Percentiles rank a stretch among this genome's conserved stretches.
Evolutionary conservation across 2,113 vertebrate species (phyloP).

Genomic region (Lycocorax pyrrhopterus): DNA sequence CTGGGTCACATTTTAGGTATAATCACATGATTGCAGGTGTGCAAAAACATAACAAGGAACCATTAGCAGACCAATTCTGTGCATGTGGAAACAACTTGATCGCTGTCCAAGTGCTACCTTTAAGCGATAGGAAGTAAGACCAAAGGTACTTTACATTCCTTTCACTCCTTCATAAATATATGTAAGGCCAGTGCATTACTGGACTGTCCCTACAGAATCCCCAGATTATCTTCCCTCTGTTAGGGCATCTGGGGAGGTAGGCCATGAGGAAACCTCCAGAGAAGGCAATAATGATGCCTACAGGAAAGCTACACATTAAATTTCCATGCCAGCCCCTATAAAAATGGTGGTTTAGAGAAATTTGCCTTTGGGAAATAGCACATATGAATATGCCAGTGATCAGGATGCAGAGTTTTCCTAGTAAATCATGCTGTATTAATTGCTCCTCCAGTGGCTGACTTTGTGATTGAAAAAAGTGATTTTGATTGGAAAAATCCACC

Average conservation of each 20-base stretch:
- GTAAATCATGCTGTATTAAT: neutral
- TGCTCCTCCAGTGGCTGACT: neutral
- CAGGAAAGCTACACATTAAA: neutral
- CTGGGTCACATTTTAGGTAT: neutral
- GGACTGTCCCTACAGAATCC: neutral
- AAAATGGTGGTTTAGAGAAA: neutral
- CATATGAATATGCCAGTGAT: neutral
- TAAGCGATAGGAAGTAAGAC: neutral
- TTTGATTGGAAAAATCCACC: neutral
- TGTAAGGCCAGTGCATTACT: neutral
- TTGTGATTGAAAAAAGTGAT: neutral
- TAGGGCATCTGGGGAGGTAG: neutral
- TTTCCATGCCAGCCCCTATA: neutral
- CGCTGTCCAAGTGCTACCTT: neutral
- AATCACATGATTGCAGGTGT: neutral
- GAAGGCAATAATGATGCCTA: neutral
- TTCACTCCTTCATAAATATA: neutral
- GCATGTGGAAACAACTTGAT: neutral
- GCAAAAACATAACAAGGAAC: constrained; percentile 1
- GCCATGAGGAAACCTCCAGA: neutral
- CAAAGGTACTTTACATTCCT: neutral
- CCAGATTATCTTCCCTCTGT: neutral
- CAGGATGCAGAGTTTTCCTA: neutral
- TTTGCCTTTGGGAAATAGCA: neutral
- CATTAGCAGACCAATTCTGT: neutral